Conservation (phyloP, 2,113 vertebrate genomes). For the Arizona elegans region DNA sequence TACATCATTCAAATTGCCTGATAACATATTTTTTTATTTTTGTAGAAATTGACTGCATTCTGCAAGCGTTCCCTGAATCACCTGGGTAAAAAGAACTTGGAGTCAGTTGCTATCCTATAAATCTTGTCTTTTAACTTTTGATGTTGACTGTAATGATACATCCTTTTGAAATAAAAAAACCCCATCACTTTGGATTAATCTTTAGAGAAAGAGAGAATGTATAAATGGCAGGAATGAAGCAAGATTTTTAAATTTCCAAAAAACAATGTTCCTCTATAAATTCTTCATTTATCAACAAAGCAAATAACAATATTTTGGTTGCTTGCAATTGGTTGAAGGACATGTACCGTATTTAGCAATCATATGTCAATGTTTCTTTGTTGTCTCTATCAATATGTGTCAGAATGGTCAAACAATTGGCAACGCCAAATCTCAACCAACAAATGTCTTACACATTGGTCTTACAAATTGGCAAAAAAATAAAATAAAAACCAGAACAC, state of each 20-base stretch:
- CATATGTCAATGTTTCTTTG: background rate
- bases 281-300: constrained; percentile 1
- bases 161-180: background rate
- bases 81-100: background rate
- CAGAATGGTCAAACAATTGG: too few species aligned
- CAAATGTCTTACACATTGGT: too few species aligned
- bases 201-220: background rate
- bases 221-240: constrained; percentile 1
- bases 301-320: background rate
- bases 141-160: background rate
- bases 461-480: too few species aligned
- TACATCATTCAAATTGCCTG: background rate
- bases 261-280: background rate
- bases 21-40: background rate
- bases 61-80: background rate
- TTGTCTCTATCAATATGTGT: background rate
- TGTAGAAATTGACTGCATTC: background rate
- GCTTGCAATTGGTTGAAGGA: background rate
- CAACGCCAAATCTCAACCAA: too few species aligned
- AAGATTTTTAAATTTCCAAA: background rate
- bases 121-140: background rate
- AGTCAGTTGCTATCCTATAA: background rate
- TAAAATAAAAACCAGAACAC: too few species aligned
- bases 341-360: background rate
- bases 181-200: background rate